Percentiles rank a stretch among this genome's conserved stretches.
phyloP scores from a whole-genome alignment of 1,140 invertebrate species.

The Cephus cinctus region DNA sequence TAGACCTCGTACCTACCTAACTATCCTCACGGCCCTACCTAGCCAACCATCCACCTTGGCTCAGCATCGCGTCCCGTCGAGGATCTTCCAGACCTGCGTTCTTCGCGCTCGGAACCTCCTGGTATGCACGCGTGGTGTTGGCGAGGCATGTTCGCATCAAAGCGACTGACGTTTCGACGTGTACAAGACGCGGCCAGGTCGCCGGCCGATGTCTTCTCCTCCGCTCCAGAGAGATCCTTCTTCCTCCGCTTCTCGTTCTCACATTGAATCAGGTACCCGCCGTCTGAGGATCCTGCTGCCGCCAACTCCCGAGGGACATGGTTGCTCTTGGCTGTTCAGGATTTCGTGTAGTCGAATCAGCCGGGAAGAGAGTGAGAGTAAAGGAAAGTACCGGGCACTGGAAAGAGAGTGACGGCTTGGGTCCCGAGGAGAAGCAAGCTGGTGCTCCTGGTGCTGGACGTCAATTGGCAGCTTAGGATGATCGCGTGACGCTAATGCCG shows the following conservation, averaged over 20 bases:
- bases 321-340: neutral
- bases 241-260: neutral
- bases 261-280: slow-evolving; percentile 12
- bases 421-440: neutral
- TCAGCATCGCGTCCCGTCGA: too few relatives aligned
- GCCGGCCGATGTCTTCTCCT: too few relatives aligned
- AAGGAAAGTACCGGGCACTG: too few relatives aligned
- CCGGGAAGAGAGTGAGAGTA: neutral
- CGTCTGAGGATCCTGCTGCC: slow-evolving; percentile 19
- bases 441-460: slow-evolving; percentile 4
- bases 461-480: slow-evolving; percentile 10
- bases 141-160: slow-evolving; percentile 27
- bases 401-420: neutral
- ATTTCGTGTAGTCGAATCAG: slow-evolving; percentile 1
- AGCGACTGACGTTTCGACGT: slow-evolving; percentile 30
- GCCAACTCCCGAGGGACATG: slow-evolving; percentile 2
- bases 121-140: slow-evolving; percentile 7
- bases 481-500: slow-evolving; percentile 42
- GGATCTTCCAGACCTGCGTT: too few relatives aligned
- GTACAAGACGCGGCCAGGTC: slow-evolving; percentile 24
- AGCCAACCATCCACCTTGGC: too few relatives aligned
- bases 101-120: too few relatives aligned
- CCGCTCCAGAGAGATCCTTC: slow-evolving; percentile 8
- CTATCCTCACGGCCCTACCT: too few relatives aligned
- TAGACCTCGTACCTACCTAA: too few relatives aligned